Percentiles rank a stretch among this genome's conserved stretches.
phyloP scores from a whole-genome alignment of 1,140 invertebrate genomes.

The Metopolophium dirhodum region DNA sequence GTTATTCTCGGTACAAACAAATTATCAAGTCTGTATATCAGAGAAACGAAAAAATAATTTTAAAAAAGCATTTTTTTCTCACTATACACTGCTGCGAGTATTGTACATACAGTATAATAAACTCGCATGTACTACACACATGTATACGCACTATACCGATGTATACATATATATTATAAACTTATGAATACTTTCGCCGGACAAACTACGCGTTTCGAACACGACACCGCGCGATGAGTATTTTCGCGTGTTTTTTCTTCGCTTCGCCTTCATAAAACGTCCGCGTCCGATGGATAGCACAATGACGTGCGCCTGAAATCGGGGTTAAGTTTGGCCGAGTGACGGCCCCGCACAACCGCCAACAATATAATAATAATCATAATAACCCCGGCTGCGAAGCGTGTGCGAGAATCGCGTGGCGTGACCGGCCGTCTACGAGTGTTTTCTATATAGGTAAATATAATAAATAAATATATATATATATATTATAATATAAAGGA shows the following conservation, averaged over 20 bases:
- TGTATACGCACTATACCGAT: background rate
- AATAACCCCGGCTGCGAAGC: slow-evolving; percentile 33
- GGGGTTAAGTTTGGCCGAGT: slow-evolving; percentile 44
- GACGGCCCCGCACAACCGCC: background rate
- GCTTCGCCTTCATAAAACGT: background rate
- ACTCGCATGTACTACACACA: background rate
- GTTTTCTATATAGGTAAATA: background rate
- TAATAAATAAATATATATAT: background rate
- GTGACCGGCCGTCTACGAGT: slow-evolving; percentile 4
- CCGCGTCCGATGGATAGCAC: background rate
- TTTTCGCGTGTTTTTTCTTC: background rate
- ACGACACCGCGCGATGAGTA: background rate
- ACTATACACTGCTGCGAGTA: background rate
- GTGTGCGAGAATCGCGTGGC: slow-evolving; percentile 45
- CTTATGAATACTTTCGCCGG: background rate
- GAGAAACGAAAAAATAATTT: background rate
- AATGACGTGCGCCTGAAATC: slow-evolving; percentile 1
- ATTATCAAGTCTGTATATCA: background rate
- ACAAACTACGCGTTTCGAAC: background rate
- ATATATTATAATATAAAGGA: background rate
- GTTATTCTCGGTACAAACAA: background rate
- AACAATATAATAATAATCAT: slow-evolving; percentile 21
- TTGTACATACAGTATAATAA: background rate
- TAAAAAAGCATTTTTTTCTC: background rate
- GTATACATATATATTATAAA: background rate